Evolutionary conservation across 2,113 vertebrate genomes (phyloP), one percentile per base, ranked within the genome.

Genomic region (Potamarius usumacintae): DNA sequence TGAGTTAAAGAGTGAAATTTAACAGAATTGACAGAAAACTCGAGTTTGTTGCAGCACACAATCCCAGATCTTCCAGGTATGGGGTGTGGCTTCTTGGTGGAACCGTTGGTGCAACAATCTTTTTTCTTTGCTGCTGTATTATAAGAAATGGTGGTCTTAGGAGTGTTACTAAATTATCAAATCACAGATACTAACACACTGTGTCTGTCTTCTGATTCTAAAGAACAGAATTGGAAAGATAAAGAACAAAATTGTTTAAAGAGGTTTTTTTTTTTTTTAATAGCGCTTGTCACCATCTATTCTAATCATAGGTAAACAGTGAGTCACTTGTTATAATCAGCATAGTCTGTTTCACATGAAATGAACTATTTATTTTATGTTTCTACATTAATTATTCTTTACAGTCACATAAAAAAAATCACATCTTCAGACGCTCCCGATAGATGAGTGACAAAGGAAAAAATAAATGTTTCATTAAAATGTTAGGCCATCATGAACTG

Each of bases 41-140:
- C 48, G 11, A 58, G 71, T 60, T 82, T 14, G 20, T 15, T 27
- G 52, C 42, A 34, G 67, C 9, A 7, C 57, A 83, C 48, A 86
- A 6, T 53, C 34, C 15, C 86, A 22, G 42, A 89, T 93, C 84
- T 91, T 22, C 52, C 94, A 95, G 95, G 95, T 96, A 92, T 92
- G 55, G 94, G 95, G 95, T 92, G 95, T 90, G 92, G 88, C 34
- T 86, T 88, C 5, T 42, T 42, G 42, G 42, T 42, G 42, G 42
- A 42, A 53, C 53, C 53, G 10, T 53, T 53, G 11, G 1, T n/a
- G 22, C 11, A 22, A 5, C 53, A 53, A 15, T 17, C 22, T 48
- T 48, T 10, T 42, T 65, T 55, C 2, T 71, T 83, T 53, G 9
- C 57, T 65, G 67, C 58, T 77, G 42, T 8, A 58, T 58, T 0